Evolutionary conservation across 92 coral and sea anemone species (phyloP).

Genomic region (Actinostola sp.): DNA sequence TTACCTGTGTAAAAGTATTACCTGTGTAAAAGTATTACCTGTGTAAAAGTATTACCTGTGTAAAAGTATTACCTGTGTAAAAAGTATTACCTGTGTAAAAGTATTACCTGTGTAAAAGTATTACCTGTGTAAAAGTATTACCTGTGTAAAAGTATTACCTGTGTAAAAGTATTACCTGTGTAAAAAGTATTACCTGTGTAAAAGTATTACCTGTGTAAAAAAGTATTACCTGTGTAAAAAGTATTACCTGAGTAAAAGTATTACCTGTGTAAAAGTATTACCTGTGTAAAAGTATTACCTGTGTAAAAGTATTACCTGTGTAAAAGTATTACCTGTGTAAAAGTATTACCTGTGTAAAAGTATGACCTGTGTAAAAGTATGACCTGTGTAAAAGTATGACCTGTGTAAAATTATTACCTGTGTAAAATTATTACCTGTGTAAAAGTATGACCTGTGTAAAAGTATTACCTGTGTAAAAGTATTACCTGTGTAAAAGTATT

Average conservation of each 20-base stretch:
- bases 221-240: slow-evolving; percentile 88
- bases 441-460: slow-evolving; percentile 90
- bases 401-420: slow-evolving; percentile 97
- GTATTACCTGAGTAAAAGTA: slow-evolving; percentile 83
- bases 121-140: slow-evolving; percentile 86
- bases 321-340: slow-evolving; percentile 88
- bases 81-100: slow-evolving; percentile 88
- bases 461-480: slow-evolving; percentile 84
- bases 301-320: slow-evolving; percentile 90
- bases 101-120: slow-evolving; percentile 84
- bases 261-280: slow-evolving; percentile 86
- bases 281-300: slow-evolving; percentile 93
- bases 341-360: slow-evolving; percentile 88
- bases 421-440: slow-evolving; percentile 91
- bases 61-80: slow-evolving; percentile 88
- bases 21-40: slow-evolving; percentile 93
- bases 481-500: slow-evolving; percentile 81
- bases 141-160: slow-evolving; percentile 93
- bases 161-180: slow-evolving; percentile 90
- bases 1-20: slow-evolving; percentile 86
- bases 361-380: slow-evolving; percentile 81
- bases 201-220: slow-evolving; percentile 89
- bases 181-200: slow-evolving; percentile 86
- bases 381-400: slow-evolving; percentile 90
- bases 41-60: slow-evolving; percentile 90